Conservation (phyloP, 2,888 invertebrate genomes). For the Heliconius ethilla region DNA sequence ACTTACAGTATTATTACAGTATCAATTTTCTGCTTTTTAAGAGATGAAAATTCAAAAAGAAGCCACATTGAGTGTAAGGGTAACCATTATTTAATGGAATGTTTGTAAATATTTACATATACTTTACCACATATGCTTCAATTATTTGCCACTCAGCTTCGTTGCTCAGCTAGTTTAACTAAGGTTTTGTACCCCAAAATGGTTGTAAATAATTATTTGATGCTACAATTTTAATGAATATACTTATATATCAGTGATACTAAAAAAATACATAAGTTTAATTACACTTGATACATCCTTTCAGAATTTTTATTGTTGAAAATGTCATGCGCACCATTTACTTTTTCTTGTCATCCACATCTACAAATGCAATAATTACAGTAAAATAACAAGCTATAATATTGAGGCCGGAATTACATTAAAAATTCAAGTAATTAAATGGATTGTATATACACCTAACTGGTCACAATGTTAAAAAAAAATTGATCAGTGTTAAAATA, state of each 20-base stretch:
- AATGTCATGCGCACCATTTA: constrained; percentile 41
- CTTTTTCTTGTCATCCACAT: constrained; percentile 26
- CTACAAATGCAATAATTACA: constrained; percentile 21
- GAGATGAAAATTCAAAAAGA: not conserved
- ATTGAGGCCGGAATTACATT: constrained; percentile 41
- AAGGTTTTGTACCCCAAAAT: not conserved
- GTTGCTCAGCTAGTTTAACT: not conserved
- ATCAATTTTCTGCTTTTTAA: not conserved
- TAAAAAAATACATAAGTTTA: not conserved
- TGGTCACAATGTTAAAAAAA: not conserved
- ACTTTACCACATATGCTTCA: not conserved
- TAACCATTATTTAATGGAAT: constrained; percentile 30
- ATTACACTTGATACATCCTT: not conserved
- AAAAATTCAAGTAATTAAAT: constrained; percentile 18
- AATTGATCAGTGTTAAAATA: not conserved
- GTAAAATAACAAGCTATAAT: constrained; percentile 30
- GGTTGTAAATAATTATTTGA: not conserved
- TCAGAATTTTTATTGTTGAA: not conserved
- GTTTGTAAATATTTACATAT: constrained; percentile 21
- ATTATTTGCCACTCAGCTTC: not conserved
- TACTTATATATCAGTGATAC: constrained; percentile 1
- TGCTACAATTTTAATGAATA: not conserved
- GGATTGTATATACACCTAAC: not conserved
- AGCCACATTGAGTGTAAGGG: not conserved
- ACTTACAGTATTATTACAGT: not conserved